Base-by-base conservation (phyloP, 1,140 invertebrate genomes). In the Calycopis cecrops region DNA sequence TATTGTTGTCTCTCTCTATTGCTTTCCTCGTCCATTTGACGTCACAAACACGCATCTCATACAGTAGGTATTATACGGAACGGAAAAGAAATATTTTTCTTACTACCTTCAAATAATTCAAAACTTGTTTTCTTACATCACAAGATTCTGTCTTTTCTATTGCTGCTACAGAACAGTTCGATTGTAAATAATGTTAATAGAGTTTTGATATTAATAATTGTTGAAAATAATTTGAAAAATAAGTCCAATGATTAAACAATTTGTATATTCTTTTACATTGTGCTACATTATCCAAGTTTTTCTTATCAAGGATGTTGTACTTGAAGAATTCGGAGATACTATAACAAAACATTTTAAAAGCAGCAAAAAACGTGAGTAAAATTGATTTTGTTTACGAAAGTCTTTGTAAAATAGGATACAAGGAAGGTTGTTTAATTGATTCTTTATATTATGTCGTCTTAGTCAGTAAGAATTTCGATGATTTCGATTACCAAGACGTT, bases 221-320 rank as follows among this genome's bases (percentile, higher is more conserved):
- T 28, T 2, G 12, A 17, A 17, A 44, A 9, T 44, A 44, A 14
- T 16, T n/a, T 16, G 16, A 44, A 17, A 2, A 12, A 28, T 6
- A 28, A 28, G n/a, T 40, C n/a, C 8, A 44, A 44, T 44, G 40
- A 1, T 12, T 40, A 40, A 40, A 12, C 40, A 18, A 44, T 9
- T 8, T 8, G 9, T 16, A 16, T 16, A 8, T 6, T 44, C 7
- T 44, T 44, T 44, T 50, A 54, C 69, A 48, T 62, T 72, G 58
- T 35, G 73, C 33, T 76, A 64, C 40, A 44, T 73, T 17, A 62
- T 71, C 9, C 51, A 70, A 1, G 48, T 71, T 4, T 68, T 60
- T 49, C 65, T 59, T 0, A 53, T 66, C 11, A 53, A 33, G 12
- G 48, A 44, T 52, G 57, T 54, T 7, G 14, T 18, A 38, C 17